Percentiles rank a stretch among this genome's conserved stretches.
These are phyloP conservation scores for Equus przewalskii DNA, from an alignment of 2,113 vertebrate species.

Conservation along the genomic window DNA sequence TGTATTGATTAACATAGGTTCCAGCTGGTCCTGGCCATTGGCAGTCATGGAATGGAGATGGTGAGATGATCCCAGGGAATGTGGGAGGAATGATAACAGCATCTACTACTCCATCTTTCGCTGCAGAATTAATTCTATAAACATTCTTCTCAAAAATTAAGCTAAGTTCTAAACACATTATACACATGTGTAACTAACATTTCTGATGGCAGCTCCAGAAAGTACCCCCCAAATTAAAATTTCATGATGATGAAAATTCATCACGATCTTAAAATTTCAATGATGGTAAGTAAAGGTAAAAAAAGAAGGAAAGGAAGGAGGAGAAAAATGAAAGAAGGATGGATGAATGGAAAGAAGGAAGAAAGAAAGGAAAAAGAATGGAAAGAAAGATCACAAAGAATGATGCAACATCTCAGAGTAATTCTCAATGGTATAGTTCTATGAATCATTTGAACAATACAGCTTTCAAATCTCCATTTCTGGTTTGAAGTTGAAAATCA, in stretches of 20 bases:
- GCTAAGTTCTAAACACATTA: not conserved
- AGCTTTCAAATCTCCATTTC: not conserved
- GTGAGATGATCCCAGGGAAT: not conserved
- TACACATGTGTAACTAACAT: not conserved
- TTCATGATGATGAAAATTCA: not conserved
- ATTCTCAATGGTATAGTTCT: too few species aligned
- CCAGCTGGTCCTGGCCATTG: not conserved
- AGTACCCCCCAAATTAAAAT: not conserved
- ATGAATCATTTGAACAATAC: not conserved
- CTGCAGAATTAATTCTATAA: not conserved
- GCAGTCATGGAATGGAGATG: not conserved
- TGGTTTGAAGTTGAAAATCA: not conserved
- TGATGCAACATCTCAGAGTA: not conserved
- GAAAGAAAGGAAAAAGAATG: too few species aligned
- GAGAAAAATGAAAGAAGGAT: too few species aligned
- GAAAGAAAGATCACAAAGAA: not conserved
- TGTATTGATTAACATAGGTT: not conserved
- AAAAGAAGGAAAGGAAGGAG: not conserved
- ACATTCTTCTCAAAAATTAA: not conserved
- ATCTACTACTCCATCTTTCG: not conserved
- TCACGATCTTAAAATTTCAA: not conserved
- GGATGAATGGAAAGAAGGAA: not conserved
- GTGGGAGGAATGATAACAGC: not conserved
- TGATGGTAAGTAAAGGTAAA: not conserved
- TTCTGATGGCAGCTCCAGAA: not conserved